A percentile compares a stretch with the other conserved stretches of the same genome.
Conservation (phyloP, 1,140 invertebrate genomes). For the Meloidogyne exigua region DNA sequence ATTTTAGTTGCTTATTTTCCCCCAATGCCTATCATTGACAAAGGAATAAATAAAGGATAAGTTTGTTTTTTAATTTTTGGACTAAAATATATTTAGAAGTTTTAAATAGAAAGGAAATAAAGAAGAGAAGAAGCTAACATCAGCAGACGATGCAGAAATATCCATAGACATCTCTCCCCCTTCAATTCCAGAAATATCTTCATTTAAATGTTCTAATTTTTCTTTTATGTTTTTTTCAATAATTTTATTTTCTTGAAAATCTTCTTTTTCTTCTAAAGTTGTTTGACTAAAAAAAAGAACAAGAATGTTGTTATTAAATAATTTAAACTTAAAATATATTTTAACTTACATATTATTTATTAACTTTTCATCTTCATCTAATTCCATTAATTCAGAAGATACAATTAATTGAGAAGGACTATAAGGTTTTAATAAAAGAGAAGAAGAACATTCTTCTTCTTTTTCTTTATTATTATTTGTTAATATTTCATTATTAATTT, state of each 20-base stretch:
- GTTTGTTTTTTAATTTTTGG: too few relatives aligned
- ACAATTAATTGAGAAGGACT: conserved; percentile 16
- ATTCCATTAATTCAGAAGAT: neutral
- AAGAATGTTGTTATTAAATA: too few relatives aligned
- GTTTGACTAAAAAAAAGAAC: neutral
- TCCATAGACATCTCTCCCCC: neutral
- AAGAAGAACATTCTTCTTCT: neutral
- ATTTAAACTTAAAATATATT: too few relatives aligned
- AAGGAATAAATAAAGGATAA: too few relatives aligned
- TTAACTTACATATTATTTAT: too few relatives aligned
- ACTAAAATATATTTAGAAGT: too few relatives aligned
- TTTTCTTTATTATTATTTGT: neutral
- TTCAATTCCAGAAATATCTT: neutral
- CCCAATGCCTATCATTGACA: too few relatives aligned
- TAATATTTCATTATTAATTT: neutral
- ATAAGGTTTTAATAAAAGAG: neutral
- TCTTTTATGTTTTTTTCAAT: neutral
- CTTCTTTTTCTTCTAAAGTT: neutral
- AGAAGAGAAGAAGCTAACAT: neutral
- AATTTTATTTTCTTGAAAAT: neutral
- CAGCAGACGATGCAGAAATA: neutral
- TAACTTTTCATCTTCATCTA: neutral
- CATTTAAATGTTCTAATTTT: neutral
- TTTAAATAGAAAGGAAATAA: neutral
- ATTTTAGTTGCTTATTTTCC: too few relatives aligned